Conservation (phyloP, 2,888 invertebrate genomes). For the Eulithis prunata region DNA sequence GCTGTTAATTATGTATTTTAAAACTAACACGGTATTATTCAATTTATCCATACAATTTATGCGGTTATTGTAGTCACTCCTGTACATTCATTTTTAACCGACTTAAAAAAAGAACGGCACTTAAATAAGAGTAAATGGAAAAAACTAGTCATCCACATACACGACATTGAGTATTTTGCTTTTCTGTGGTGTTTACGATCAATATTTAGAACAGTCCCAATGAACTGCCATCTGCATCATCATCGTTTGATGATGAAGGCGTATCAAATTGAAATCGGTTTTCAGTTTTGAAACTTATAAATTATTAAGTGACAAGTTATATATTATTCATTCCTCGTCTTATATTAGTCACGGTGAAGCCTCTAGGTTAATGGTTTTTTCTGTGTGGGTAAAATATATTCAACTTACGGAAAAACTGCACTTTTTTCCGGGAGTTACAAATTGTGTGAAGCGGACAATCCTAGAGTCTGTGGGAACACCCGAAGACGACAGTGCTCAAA, state of each 20-base stretch:
- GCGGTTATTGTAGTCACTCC: background rate
- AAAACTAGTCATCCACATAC: too few species aligned
- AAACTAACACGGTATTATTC: background rate
- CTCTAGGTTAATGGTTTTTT: background rate
- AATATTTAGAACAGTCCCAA: too few species aligned
- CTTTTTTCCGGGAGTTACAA: slow-evolving; percentile 18
- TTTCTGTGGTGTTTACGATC: too few species aligned
- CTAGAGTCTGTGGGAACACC: slow-evolving; percentile 24
- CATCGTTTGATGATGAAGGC: too few species aligned
- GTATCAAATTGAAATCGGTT: too few species aligned
- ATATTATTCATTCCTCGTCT: background rate
- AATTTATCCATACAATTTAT: background rate
- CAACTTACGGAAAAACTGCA: slow-evolving; percentile 11
- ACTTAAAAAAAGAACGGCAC: too few species aligned
- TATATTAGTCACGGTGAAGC: background rate
- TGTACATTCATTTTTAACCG: too few species aligned
- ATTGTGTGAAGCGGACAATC: background rate
- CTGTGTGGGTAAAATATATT: background rate
- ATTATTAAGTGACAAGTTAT: too few species aligned
- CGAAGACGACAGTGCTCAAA: slow-evolving; percentile 3
- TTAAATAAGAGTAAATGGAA: too few species aligned
- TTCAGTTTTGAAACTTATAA: too few species aligned
- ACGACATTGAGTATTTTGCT: too few species aligned
- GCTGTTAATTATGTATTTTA: background rate
- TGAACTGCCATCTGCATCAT: too few species aligned